Base-by-base conservation (phyloP, 2,113 vertebrate genomes). In the Pedionomus torquatus region DNA sequence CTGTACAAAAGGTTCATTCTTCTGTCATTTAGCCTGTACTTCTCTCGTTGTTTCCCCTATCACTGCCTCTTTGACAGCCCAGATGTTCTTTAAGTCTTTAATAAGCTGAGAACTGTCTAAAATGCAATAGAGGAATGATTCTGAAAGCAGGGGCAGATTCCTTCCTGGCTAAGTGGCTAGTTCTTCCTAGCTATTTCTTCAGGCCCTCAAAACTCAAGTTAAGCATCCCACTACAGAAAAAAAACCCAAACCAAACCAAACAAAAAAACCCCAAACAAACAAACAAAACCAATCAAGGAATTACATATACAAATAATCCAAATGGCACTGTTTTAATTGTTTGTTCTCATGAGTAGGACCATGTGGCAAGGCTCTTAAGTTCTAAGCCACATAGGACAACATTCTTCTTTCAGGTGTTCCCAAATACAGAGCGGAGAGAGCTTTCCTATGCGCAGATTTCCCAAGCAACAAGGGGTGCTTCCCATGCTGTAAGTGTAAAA, bases 281-380 rank as follows among this genome's bases (percentile, higher is more conserved):
- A 25, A 5, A 12, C 10, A 19, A 60, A n/a, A n/a, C n/a, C n/a
- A n/a, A n/a, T 19, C 28, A 54, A 46, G 41, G 17, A 35, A 49
- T 68, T 51, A 51, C 19, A 54, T 51, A 88, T 80, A 58, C 25
- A 80, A 64, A 65, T 41, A 58, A 37, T n/a, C 15, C 35, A 31
- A 43, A 7, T 37, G 17, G 5, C 17, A 25, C 10, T 30, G 80
- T 63, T 77, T 79, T 74, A 17, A 39, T 33, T 33, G 19, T 28
- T 79, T 43, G 4, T 61, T 57, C 25, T 77, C 13, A 44, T 43
- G 17, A 39, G 46, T 16, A 78, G 44, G 11, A 52, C 51, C 2
- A 0, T 13, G n/a, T 54, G 26, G 16, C 16, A 55, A 76, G 72
- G 31, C 15, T 70, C 2, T 0, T 54, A 49, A 7, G 4, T 49